These are phyloP conservation scores for Nesoenas mayeri DNA, from an alignment of 2,113 vertebrate species.

Conservation along the genomic window DNA sequence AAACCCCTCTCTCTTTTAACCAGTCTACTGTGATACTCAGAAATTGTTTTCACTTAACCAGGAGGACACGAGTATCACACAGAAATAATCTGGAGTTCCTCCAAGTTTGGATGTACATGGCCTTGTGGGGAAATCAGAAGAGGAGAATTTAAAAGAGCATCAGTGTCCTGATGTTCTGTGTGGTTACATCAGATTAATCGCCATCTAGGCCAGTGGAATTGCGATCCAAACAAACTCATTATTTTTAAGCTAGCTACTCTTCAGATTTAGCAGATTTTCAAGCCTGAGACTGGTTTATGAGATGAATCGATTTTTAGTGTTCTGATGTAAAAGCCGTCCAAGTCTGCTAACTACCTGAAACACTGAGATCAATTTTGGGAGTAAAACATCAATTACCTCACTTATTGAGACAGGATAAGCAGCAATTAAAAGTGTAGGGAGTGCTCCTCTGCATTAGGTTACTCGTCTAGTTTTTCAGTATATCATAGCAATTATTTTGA, in stretches of 20 bases:
- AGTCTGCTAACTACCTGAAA: slow-evolving; percentile 44
- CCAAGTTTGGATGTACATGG: neutral
- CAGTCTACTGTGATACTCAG: neutral
- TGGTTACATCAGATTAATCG: neutral
- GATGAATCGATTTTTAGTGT: neutral
- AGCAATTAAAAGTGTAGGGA: slow-evolving; percentile 43
- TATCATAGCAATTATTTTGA: neutral
- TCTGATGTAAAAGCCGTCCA: slow-evolving; percentile 22
- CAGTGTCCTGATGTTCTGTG: fast-evolving
- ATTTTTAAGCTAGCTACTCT: neutral
- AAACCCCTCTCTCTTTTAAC: neutral
- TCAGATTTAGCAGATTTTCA: neutral
- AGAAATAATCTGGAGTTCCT: neutral
- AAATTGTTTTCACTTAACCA: neutral
- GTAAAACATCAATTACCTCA: slow-evolving; percentile 58
- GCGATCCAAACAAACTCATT: neutral
- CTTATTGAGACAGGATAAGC: slow-evolving; percentile 43
- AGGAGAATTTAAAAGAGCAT: neutral
- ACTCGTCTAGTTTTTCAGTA: neutral
- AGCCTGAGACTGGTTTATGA: slow-evolving; percentile 25
- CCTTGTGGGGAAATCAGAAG: fast-evolving
- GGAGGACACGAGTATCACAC: neutral
- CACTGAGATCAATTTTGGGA: slow-evolving; percentile 9
- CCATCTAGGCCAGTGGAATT: neutral
- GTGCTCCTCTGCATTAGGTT: neutral